Evolutionary conservation across 64 coral and sea anemone genomes (phyloP), one percentile per base, ranked within the genome.

Genomic region (Cladopsammia gracilis): DNA sequence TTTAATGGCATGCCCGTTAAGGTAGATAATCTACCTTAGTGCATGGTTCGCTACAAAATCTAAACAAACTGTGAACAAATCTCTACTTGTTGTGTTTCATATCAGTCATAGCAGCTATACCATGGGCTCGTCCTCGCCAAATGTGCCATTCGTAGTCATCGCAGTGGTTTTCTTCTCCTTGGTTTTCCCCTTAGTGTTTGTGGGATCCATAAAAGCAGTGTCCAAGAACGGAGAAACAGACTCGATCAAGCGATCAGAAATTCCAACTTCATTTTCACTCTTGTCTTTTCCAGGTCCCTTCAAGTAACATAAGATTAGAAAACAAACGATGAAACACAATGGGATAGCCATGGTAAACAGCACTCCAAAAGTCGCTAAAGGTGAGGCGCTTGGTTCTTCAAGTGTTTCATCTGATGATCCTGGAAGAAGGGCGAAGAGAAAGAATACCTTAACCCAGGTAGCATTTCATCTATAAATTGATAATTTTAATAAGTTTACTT

Each of bases 311-410:
- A 83, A 48, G 7, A 83, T 62, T 16, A 83, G 79, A 14, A 83
- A 83, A 45, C 60, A 83, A 13, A 83, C 79, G 49, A 83, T 83
- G 59, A 64, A 83, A 13, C 61, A 64, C 4, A 83, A 58, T 9
- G 79, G 79, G 7, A 83, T 83, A 7, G 79, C 60, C 79, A 83
- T 83, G 14, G 79, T 83, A 26, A 83, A 83, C 18, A 83, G 79
- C 15, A 83, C 79, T 44, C 79, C 79, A 43, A 80, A 60, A 18
- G 43, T 83, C 11, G 79, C 60, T 42, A 83, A 65, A 4, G 79
- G 58, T 20, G 79, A 83, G 2, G 44, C 4, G 10, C 58, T 81
- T 42, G 54, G 25, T 20, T 64, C 18, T 81, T 61, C 56, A 7
- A 81, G 14, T 34, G 24, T 5, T 59, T 56, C 19, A 78, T 64